Evolutionary conservation across 2,888 invertebrate species (phyloP), one percentile per base, ranked within the genome.

Genomic region (Tipula helvola): DNA sequence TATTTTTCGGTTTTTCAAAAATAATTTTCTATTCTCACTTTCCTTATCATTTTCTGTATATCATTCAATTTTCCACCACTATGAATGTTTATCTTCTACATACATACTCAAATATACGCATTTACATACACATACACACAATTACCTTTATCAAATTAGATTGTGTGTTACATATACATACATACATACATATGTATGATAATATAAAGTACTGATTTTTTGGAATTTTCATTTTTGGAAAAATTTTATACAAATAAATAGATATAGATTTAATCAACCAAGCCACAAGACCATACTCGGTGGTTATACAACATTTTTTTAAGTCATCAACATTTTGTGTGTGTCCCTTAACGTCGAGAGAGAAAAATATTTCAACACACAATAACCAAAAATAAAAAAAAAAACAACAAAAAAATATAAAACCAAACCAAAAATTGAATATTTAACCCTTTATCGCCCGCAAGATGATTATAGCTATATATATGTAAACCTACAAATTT

Each of bases 191-290:
- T 28, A 71, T 71, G 71, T 71, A 28, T 71, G 71, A 4, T 3
- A 28, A 71, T 28, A 71, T 71, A 71, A 71, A 28, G 71, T 71
- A 71, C 71, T 71, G 71, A 71, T 71, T 71, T 28, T 28, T 71
- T 71, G 71, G 10, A 71, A 71, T 84, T 39, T 84, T 39, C 36
- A 84, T n/a, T 39, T 84, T 84, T 16, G 7, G 39, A 84, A 84
- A 39, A 13, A n/a, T 39, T 36, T 83, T 83, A 13, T 39, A 39
- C 39, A 39, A 84, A 84, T 84, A 84, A 41, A 84, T 84, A 84
- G n/a, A 84, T 84, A 84, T 84, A 84, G 84, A 84, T 84, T 84
- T 84, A 84, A 84, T 84, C 84, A 84, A 84, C 84, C 84, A 84
- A 84, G 84, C 84, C 85, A 42, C 39, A 85, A 85, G 85, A 85